A percentile compares a stretch with the other conserved stretches of the same genome.
Conservation (phyloP, 2,888 invertebrate species). For the Andrena bucephala region DNA sequence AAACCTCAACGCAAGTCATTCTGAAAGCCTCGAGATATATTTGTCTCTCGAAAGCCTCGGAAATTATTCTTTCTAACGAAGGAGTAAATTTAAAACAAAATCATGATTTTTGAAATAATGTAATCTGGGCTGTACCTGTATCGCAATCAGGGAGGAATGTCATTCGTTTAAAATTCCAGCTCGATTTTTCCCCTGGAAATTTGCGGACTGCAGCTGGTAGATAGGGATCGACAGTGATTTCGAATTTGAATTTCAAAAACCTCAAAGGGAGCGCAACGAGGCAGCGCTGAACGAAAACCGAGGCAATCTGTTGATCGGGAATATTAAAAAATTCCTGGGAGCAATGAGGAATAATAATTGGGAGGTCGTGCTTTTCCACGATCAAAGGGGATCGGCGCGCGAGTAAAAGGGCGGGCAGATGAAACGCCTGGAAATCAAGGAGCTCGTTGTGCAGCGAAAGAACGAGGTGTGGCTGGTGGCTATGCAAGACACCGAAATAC, state of each 20-base stretch:
- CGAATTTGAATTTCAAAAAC: slow-evolving; percentile 12
- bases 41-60: too few relatives aligned
- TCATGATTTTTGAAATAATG: background rate
- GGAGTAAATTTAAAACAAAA: too few relatives aligned
- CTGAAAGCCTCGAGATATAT: too few relatives aligned
- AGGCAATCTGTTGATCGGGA: background rate
- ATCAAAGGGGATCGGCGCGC: background rate
- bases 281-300: background rate
- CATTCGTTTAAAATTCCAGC: background rate
- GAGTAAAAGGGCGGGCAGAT: slow-evolving; percentile 9
- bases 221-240: background rate
- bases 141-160: background rate
- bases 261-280: background rate
- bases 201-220: background rate
- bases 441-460: background rate
- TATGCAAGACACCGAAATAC: slow-evolving; percentile 21
- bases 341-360: background rate
- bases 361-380: background rate
- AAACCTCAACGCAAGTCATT: too few relatives aligned
- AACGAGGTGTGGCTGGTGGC: slow-evolving; percentile 6
- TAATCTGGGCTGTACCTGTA: background rate
- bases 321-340: slow-evolving; percentile 34
- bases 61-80: too few relatives aligned
- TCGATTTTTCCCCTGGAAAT: background rate
- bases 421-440: slow-evolving; percentile 11